Base-by-base conservation (phyloP, 2,113 vertebrate species). In the Hemibagrus wyckioides region DNA sequence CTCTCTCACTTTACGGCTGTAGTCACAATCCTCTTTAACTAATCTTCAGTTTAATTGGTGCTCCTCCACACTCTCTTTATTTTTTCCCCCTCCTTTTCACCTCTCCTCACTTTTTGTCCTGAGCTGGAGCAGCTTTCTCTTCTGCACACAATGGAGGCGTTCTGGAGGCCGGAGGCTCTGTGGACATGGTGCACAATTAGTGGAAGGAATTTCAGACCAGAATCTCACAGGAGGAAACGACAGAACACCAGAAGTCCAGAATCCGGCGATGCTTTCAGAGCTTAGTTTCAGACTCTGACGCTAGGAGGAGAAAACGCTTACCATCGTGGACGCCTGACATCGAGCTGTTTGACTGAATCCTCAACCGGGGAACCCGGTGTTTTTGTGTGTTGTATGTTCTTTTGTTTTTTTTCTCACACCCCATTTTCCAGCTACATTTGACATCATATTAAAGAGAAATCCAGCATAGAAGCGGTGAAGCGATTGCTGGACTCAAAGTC, bases 21-120 rank as follows among this genome's bases (percentile, higher is more conserved):
- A 94, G 94, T 90, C 77, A 85, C 94, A 96, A 97, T 96, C 95
- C 95, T 94, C 95, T 96, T 96, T 93, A 92, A 93, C 91, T 96
- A 96, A 96, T 94, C 94, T 93, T 39, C 7, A 93, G 90, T 92
- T 95, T 95, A 93, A 91, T 90, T 91, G 94, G 90, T 93, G 93
- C 89, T 48, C 3, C 88, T 3, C 52, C 56, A 76, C 36, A 36
- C 15, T 3, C 71, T 59, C 83, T 90, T 75, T 67, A 52, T 87
- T 82, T 83, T 89, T 89, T 14, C 69, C 90, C 87, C 23, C 6
- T 86, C 6, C 44, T 83, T 79, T 69, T 6, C 28, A 67, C 89
- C 15, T 83, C 39, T 65, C 76, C 75, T 85, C 88, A 75, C 23
- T 30, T 86, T 86, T 90, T 93, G 90, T 92, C 94, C 82, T 80